Percentiles rank a stretch among this genome's conserved stretches.
Conservation (phyloP, 2,888 invertebrate species). For the Aphrophora alni region DNA sequence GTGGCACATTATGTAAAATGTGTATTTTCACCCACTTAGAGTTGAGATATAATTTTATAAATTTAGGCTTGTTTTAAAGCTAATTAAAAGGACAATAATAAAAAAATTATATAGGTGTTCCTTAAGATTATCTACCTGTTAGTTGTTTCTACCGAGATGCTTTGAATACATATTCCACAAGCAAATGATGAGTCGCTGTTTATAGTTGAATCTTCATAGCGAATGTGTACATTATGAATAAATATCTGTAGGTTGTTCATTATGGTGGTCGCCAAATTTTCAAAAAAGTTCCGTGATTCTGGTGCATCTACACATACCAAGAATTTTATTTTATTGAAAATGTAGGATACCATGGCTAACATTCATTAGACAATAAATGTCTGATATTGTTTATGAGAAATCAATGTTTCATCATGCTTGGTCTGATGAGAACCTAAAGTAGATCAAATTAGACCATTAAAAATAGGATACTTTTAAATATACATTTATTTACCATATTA, state of each 20-base stretch:
- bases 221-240: constrained; percentile 77
- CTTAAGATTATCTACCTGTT: constrained; percentile 75
- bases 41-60: too few species aligned
- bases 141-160: constrained; percentile 78
- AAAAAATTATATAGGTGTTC: too few species aligned
- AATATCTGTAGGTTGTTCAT: constrained; percentile 82
- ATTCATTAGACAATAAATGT: background rate
- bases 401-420: too few species aligned
- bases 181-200: constrained; percentile 71
- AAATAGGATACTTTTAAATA: too few species aligned
- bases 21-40: too few species aligned
- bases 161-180: constrained; percentile 78
- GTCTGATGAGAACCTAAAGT: too few species aligned
- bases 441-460: too few species aligned
- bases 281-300: constrained; percentile 61
- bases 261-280: constrained; percentile 75
- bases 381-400: too few species aligned
- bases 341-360: background rate
- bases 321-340: constrained; percentile 18
- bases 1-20: too few species aligned
- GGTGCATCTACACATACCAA: constrained; percentile 67
- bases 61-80: too few species aligned
- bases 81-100: too few species aligned
- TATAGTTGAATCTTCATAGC: constrained; percentile 79
- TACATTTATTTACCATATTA: too few species aligned